These are phyloP conservation scores for Mohoua ochrocephala DNA, from an alignment of 2,113 vertebrate species.

Conservation along the genomic window DNA sequence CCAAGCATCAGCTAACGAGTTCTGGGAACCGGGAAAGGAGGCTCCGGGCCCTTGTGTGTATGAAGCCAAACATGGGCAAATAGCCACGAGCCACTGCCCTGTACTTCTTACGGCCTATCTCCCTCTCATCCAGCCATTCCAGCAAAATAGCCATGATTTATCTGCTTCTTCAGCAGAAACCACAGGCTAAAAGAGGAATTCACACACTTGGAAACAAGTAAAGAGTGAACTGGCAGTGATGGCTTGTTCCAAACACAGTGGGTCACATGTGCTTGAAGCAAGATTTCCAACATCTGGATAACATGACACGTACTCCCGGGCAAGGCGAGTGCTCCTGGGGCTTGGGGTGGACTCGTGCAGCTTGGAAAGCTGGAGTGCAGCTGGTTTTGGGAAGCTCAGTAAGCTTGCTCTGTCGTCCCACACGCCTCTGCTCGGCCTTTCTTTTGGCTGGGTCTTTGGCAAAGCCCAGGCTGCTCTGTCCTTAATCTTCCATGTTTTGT, in stretches of 20 bases:
- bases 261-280: not conserved
- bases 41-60: not conserved
- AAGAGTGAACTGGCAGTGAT: not conserved
- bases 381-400: not conserved
- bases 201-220: not conserved
- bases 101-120: not conserved
- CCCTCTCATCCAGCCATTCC: not conserved
- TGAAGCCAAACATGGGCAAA: not conserved
- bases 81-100: not conserved
- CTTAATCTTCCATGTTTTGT: not conserved
- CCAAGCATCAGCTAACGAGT: fast-evolving
- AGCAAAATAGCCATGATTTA: not conserved
- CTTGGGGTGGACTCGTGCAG: not conserved
- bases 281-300: slow-evolving; percentile 4
- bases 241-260: not conserved
- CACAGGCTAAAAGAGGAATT: not conserved
- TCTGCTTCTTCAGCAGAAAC: not conserved
- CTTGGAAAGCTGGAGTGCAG: not conserved
- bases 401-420: fast-evolving
- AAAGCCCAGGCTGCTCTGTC: not conserved
- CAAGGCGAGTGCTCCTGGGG: not conserved
- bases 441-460: not conserved
- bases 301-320: not conserved
- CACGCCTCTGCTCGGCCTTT: fast-evolving
- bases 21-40: not conserved